phyloP scores from a whole-genome alignment of 2,113 vertebrate species.

The Cololabis saira region DNA sequence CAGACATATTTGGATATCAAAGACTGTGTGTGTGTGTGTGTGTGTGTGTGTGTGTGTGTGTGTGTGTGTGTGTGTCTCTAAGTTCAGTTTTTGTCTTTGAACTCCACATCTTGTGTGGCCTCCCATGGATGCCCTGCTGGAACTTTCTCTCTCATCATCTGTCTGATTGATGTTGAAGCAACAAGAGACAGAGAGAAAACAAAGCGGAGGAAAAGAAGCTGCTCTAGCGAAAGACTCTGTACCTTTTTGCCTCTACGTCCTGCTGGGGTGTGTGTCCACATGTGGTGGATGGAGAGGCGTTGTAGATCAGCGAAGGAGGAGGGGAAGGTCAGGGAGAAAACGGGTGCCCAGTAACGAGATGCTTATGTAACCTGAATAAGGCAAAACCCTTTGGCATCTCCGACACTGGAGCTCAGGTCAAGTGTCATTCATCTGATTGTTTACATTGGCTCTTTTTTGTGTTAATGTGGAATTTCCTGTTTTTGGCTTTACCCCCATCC shows the following conservation, averaged over 20 bases:
- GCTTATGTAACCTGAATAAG: constrained; percentile 76
- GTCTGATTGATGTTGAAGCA: constrained; percentile 62
- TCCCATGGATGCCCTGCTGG: constrained; percentile 59
- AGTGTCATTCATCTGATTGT: constrained; percentile 76
- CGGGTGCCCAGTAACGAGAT: constrained; percentile 54
- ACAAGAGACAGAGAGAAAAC: constrained; percentile 33
- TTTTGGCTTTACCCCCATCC: constrained; percentile 63
- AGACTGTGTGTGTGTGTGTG: constrained; percentile 69
- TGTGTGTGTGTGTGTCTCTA: constrained; percentile 67
- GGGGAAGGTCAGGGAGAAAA: constrained; percentile 19
- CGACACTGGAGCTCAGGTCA: constrained; percentile 62
- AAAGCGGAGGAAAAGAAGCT: constrained; percentile 18
- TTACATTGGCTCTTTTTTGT: constrained; percentile 76
- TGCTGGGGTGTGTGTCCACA: constrained; percentile 27
- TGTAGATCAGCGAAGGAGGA: constrained; percentile 23
- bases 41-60: too few species aligned
- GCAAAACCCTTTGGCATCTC: constrained; percentile 47
- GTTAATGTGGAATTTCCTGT: constrained; percentile 83
- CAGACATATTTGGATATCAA: constrained; percentile 74
- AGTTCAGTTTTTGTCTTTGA: constrained; percentile 69
- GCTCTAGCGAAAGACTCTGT: constrained; percentile 7
- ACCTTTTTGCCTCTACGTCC: constrained; percentile 20
- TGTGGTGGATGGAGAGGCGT: constrained; percentile 28
- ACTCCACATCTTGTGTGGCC: constrained; percentile 73
- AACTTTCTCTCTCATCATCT: constrained; percentile 61